Evolutionary conservation across 1,140 invertebrate species (phyloP).

Genomic region (Myzus persicae): DNA sequence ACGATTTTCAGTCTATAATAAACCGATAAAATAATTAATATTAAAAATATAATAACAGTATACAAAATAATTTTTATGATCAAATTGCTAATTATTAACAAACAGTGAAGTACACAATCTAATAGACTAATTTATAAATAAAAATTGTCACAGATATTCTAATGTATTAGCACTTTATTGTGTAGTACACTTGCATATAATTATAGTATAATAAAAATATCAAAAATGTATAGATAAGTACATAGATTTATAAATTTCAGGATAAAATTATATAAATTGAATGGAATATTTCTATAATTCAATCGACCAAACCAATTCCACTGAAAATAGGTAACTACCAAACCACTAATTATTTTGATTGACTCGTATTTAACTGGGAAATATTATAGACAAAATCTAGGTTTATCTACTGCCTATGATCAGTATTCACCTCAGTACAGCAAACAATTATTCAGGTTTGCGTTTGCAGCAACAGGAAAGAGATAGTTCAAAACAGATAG

Average conservation of each 20-base stretch:
- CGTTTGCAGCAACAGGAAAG: background rate
- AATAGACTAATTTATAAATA: background rate
- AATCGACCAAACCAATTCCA: background rate
- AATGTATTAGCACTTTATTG: background rate
- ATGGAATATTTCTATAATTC: background rate
- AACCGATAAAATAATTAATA: background rate
- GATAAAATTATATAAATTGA: background rate
- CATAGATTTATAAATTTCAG: background rate
- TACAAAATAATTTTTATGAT: background rate
- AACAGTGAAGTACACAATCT: background rate
- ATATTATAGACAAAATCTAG: background rate
- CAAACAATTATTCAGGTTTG: background rate
- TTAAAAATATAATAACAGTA: background rate
- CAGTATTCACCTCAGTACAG: background rate
- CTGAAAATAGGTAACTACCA: background rate
- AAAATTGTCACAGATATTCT: background rate
- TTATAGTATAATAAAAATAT: background rate
- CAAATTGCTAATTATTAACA: background rate
- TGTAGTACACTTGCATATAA: background rate
- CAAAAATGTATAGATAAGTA: background rate
- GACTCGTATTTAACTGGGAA: background rate
- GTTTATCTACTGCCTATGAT: background rate
- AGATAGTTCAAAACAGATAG: background rate
- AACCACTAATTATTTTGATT: background rate
- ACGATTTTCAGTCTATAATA: slow-evolving; percentile 43